Base-by-base conservation (phyloP, 2,797 vertebrate genomes). In the Anguilla marmorata region DNA sequence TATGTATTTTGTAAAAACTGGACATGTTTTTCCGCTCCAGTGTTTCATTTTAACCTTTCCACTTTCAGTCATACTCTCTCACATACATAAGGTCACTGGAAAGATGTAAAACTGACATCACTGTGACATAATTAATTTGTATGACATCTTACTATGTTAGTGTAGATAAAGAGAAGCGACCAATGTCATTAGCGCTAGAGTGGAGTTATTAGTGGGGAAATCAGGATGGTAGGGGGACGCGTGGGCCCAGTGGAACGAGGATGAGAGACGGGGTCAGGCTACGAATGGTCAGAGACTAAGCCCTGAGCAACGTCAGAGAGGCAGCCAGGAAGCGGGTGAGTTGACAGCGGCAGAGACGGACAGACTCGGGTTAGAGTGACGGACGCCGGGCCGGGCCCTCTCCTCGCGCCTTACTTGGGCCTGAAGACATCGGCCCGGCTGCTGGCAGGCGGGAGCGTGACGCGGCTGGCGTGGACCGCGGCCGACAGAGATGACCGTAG, bases 341-440 rank as follows among this genome's bases (percentile, higher is more conserved):
- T 86, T 60, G 87, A 19, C 83, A 16, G 37, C 30, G 90, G 86
- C 9, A 11, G 21, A 14, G n/a, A 2, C 8, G 8, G 93, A 92
- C 94, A 93, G 21, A 48, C 21, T 80, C 7, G 37, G 54, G 92
- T 94, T 93, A 94, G 91, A 89, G 63, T 93, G 91, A 90, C 91
- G 88, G 90, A 90, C 91, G 87, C 87, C 89, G 86, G 86, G 89
- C 89, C 7, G 37, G 37, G 37, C 37, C 37, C 37, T 30, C 9
- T 94, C 92, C 91, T 94, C 92, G 87, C 89, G 93, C 96, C 97
- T 97, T 97, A 97, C 97, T 96, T 94, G 95, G 96, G 95, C 93
- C 95, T 95, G 96, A 95, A 95, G 96, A 95, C 95, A 96, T 96
- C 97, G 95, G 97, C 96, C 93, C 94, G 96, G 96, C 96, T 97